Evolutionary conservation across 2,888 invertebrate genomes (phyloP).

Genomic region (Dynastes hyllus): DNA sequence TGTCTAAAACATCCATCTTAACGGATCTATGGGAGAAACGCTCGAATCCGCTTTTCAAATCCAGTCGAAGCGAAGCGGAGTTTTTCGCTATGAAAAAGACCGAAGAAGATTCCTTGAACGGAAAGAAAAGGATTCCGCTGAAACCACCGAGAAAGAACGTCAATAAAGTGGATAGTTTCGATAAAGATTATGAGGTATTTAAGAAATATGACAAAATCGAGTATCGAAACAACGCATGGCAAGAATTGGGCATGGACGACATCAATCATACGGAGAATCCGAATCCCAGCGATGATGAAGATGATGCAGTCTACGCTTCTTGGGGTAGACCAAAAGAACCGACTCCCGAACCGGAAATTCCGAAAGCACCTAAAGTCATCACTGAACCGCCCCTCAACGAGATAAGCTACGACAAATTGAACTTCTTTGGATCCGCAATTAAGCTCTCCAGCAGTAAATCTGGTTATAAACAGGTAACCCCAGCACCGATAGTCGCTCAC

Average conservation of each 20-base stretch:
- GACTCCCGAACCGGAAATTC: conserved; percentile 67
- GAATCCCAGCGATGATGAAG: conserved; percentile 67
- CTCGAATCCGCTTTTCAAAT: conserved; percentile 52
- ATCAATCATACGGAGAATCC: conserved; percentile 81
- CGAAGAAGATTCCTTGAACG: conserved; percentile 59
- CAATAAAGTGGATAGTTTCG: conserved; percentile 52
- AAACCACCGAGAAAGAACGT: conserved; percentile 61
- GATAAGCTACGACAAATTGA: conserved; percentile 85
- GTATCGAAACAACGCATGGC: conserved; percentile 86
- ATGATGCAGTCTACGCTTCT: conserved; percentile 67
- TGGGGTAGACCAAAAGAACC: conserved; percentile 67
- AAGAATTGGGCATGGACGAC: conserved; percentile 83
- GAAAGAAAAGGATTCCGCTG: conserved; percentile 68
- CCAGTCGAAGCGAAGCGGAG: conserved; percentile 46
- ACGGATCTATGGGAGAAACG: conserved; percentile 49
- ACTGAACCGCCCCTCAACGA: conserved; percentile 64
- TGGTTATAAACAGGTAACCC: conserved; percentile 83
- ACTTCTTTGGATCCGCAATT: conserved; percentile 86
- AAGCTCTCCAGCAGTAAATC: conserved; percentile 78
- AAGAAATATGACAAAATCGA: conserved; percentile 85
- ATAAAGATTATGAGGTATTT: conserved; percentile 72
- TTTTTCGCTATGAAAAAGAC: conserved; percentile 68
- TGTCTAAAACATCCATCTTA: conserved; percentile 62
- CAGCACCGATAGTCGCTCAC: conserved; percentile 65
- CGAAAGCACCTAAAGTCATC: conserved; percentile 75